Conservation (phyloP, 2,113 vertebrate genomes). For the Lates calcarifer region DNA sequence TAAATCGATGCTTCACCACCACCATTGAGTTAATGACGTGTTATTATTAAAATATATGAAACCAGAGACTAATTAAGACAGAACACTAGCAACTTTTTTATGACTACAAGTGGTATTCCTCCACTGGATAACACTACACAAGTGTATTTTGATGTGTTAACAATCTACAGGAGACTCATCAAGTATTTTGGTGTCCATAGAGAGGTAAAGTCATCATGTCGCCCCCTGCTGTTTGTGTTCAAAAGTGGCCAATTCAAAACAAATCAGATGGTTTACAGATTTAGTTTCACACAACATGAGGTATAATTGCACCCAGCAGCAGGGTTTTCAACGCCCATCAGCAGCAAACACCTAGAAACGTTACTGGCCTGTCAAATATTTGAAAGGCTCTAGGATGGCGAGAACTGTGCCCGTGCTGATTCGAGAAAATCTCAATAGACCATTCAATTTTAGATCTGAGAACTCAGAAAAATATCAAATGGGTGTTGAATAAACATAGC, state of each 20-base stretch:
- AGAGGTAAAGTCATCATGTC: constrained; percentile 3
- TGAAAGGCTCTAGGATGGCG: not conserved
- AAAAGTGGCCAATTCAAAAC: constrained; percentile 47
- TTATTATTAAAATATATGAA: constrained; percentile 18
- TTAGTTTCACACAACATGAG: constrained; percentile 47
- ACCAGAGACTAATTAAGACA: constrained; percentile 32
- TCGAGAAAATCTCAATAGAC: not conserved
- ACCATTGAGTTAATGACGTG: not conserved
- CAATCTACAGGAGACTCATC: not conserved
- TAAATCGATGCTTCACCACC: not conserved
- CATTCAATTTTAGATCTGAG: no score
- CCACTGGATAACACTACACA: not conserved
- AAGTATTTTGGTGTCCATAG: not conserved
- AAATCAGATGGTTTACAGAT: constrained; percentile 50
- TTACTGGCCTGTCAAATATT: constrained; percentile 8
- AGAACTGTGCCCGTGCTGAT: not conserved
- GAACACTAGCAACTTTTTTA: constrained; percentile 5
- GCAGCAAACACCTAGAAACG: constrained; percentile 38
- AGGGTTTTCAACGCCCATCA: constrained; percentile 23
- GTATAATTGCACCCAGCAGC: constrained; percentile 55
- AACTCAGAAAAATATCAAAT: no score
- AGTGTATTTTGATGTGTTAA: not conserved
- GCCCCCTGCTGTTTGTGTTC: constrained; percentile 48
- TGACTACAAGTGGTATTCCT: not conserved
- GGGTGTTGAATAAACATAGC: no score